These are phyloP conservation scores for Vulpes vulpes DNA, from an alignment of 2,113 vertebrate species.

Conservation along the genomic window DNA sequence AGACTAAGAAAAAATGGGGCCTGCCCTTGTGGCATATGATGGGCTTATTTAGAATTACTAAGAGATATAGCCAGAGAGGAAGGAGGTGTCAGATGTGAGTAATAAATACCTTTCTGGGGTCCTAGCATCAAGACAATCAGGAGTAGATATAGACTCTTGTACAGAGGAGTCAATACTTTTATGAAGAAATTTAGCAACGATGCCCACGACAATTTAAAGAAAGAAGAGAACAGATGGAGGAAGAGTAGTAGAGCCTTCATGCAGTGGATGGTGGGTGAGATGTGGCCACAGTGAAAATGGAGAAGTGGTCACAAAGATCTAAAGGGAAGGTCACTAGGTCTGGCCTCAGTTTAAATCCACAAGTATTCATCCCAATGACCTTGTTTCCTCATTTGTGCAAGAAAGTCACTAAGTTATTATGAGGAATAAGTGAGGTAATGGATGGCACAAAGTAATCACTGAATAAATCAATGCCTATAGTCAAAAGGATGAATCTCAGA, in stretches of 20 bases:
- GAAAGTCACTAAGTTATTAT: neutral
- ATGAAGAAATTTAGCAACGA: neutral
- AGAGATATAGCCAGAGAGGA: neutral
- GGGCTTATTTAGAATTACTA: conserved; percentile 38
- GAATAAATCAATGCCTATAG: neutral
- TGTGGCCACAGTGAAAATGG: neutral
- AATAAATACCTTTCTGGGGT: neutral
- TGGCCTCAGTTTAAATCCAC: neutral
- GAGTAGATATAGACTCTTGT: neutral
- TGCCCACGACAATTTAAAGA: neutral
- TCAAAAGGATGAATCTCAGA: neutral
- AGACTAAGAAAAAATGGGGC: conserved; percentile 43
- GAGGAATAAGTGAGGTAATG: neutral
- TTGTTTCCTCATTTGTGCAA: neutral
- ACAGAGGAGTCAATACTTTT: neutral
- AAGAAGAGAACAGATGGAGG: neutral
- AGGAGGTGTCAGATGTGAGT: neutral
- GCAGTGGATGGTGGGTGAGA: neutral
- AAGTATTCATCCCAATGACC: neutral
- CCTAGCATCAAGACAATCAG: neutral
- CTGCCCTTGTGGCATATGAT: neutral
- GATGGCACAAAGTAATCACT: neutral
- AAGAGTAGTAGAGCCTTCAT: neutral
- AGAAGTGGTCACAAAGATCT: neutral
- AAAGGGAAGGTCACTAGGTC: neutral